Evolutionary conservation across 1,140 invertebrate genomes (phyloP).

Genomic region (Drosophila lini): DNA sequence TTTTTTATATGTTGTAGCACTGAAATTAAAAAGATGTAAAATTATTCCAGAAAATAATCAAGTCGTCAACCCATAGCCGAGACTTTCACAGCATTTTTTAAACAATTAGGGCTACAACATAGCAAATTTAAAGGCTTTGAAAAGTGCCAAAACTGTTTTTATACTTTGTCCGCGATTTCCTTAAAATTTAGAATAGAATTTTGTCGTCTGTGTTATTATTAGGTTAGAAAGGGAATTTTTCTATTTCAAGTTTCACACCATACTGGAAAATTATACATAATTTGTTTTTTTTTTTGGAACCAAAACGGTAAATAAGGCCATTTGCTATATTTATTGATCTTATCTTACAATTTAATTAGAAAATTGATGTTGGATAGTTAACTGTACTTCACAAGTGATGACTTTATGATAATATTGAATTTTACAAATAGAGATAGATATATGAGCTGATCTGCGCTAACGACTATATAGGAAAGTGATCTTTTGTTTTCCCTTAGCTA

Average conservation of each 20-base stretch:
- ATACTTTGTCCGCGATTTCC: no score
- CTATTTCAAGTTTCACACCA: background rate
- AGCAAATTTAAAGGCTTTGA: no score
- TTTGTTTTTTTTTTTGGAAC: background rate
- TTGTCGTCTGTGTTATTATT: no score
- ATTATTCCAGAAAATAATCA: no score
- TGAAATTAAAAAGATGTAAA: no score
- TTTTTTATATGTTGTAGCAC: no score
- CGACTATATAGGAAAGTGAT: background rate
- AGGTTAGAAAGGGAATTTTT: no score
- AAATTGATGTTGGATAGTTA: background rate
- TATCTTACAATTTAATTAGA: background rate
- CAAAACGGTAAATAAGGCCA: conserved; percentile 7
- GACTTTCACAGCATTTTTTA: no score
- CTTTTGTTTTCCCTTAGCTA: background rate
- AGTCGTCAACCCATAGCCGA: no score
- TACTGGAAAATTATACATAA: background rate
- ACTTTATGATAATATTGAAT: background rate
- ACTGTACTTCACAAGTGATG: background rate
- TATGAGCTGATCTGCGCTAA: background rate
- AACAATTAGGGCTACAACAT: no score
- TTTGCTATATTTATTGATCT: background rate
- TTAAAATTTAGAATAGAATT: no score
- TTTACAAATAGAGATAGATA: background rate
- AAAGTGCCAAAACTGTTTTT: no score